A percentile compares a stretch with the other conserved stretches of the same genome.
phyloP scores from a whole-genome alignment of 2,888 invertebrate species.

The Hypolimnas misippus region DNA sequence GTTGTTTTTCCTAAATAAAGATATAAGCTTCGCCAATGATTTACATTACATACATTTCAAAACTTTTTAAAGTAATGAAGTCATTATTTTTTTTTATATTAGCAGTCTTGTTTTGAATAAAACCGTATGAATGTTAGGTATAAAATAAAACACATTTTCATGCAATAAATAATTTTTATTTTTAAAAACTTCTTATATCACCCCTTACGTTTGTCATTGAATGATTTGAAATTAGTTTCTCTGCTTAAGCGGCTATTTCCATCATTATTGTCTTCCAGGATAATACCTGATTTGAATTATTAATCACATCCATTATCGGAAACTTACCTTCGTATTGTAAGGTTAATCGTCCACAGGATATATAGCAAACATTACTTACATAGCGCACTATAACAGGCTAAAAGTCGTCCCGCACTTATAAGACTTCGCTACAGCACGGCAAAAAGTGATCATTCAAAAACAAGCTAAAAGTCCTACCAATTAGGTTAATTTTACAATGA shows the following conservation, averaged over 20 bases:
- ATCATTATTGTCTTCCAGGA: slow-evolving; percentile 83
- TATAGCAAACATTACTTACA: not conserved
- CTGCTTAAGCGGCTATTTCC: slow-evolving; percentile 76
- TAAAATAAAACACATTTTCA: slow-evolving; percentile 59
- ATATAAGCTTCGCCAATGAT: no score
- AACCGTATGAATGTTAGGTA: not conserved
- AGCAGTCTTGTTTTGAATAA: no score
- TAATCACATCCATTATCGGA: slow-evolving; percentile 43
- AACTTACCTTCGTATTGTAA: slow-evolving; percentile 34
- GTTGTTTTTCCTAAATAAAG: no score
- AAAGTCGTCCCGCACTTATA: no score
- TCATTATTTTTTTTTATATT: no score
- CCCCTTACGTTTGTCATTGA: slow-evolving; percentile 71
- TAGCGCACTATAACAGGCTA: not conserved
- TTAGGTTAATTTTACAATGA: no score
- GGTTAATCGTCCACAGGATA: slow-evolving; percentile 24
- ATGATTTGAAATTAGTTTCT: slow-evolving; percentile 76
- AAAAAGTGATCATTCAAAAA: no score
- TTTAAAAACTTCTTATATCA: slow-evolving; percentile 76
- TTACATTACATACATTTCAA: no score
- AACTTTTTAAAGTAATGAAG: no score
- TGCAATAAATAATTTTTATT: slow-evolving; percentile 82
- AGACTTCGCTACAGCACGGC: no score
- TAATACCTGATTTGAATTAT: slow-evolving; percentile 64
- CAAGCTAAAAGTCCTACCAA: no score